Percentiles rank a stretch among this genome's conserved stretches.
Conservation (phyloP, 1,140 invertebrate species). For the Stenopsyche tienmushanensis region DNA sequence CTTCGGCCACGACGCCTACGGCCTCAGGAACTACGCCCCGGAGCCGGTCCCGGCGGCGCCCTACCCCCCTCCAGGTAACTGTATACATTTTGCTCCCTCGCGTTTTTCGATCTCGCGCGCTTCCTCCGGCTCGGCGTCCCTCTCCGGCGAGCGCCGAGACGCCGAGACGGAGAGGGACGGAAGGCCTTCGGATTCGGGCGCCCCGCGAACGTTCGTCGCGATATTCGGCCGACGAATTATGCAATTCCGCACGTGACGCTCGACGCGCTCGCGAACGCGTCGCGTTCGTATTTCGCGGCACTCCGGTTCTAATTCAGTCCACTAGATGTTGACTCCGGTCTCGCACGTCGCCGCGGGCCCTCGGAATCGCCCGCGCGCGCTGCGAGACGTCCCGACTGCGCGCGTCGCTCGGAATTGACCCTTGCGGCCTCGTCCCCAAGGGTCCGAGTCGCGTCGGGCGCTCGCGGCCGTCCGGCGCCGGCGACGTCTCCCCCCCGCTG, state of each 20-base stretch:
- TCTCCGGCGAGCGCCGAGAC: too few species aligned
- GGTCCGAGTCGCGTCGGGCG: too few species aligned
- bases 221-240: neutral
- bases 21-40: conserved; percentile 72
- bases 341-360: neutral
- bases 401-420: neutral
- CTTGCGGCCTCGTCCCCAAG: too few species aligned
- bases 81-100: conserved; percentile 41
- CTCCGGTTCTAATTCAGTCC: conserved; percentile 18
- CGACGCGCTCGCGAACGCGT: neutral
- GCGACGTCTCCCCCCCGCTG: neutral
- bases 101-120: neutral
- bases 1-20: conserved; percentile 75
- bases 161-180: too few species aligned
- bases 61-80: conserved; percentile 76
- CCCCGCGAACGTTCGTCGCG: neutral
- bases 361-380: neutral
- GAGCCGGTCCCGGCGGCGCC: conserved; percentile 75
- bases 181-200: neutral
- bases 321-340: conserved; percentile 3
- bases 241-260: neutral
- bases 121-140: neutral
- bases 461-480: neutral
- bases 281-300: neutral
- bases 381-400: neutral